These are phyloP conservation scores for Eulemur rufifrons DNA, from an alignment of 2,113 vertebrate species.

Conservation along the genomic window DNA sequence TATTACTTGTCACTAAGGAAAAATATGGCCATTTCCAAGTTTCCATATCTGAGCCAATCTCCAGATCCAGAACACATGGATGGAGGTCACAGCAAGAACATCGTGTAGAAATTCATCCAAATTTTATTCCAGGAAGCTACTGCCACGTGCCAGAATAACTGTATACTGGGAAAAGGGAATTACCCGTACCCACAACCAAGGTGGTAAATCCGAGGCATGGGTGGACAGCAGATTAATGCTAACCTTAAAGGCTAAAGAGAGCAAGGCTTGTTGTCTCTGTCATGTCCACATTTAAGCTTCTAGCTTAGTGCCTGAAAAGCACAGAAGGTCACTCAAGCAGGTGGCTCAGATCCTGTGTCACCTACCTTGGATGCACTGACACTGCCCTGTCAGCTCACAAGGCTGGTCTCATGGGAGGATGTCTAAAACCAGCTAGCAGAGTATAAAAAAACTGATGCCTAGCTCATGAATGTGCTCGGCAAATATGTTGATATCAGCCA, in stretches of 20 bases:
- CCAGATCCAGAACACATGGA: background rate
- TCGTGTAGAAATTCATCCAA: background rate
- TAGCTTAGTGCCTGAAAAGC: background rate
- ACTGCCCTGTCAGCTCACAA: background rate
- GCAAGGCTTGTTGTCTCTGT: fast-evolving
- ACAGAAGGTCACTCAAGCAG: background rate
- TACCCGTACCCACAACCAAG: too few relatives aligned
- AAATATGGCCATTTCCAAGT: background rate
- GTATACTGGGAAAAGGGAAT: background rate
- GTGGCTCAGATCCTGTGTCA: background rate
- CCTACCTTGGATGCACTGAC: background rate
- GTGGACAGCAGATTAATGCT: background rate
- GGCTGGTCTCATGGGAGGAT: background rate
- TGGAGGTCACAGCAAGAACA: background rate
- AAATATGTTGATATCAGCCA: background rate
- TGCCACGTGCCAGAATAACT: background rate
- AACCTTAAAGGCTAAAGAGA: background rate
- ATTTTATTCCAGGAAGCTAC: background rate
- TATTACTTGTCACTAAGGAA: background rate
- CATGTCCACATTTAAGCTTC: background rate
- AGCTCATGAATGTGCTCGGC: background rate
- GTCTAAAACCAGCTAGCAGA: background rate
- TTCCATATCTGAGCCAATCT: background rate
- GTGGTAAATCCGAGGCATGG: background rate
- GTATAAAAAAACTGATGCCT: background rate